phyloP scores from a whole-genome alignment of 2,797 vertebrate species.

The Pseudochirops corinnae region DNA sequence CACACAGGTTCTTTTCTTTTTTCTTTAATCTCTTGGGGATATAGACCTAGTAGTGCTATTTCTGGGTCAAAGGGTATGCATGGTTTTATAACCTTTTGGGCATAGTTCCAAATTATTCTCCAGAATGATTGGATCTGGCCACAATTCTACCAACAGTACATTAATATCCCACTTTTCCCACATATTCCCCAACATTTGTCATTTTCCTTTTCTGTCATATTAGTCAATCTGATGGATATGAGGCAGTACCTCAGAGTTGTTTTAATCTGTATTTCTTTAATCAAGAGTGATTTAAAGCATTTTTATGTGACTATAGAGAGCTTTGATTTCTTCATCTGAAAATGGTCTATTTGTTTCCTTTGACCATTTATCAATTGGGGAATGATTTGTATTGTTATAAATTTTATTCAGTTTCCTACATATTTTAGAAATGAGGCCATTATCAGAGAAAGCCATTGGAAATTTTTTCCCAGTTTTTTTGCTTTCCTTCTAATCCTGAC shows the following conservation, averaged over 20 bases:
- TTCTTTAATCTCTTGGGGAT: background rate
- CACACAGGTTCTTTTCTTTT: background rate
- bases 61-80: background rate
- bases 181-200: background rate
- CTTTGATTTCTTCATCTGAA: background rate
- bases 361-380: too few relatives aligned
- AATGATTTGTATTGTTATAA: too few relatives aligned
- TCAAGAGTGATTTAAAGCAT: background rate
- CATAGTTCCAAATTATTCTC: background rate
- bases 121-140: background rate
- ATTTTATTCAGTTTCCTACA: too few relatives aligned
- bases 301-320: background rate
- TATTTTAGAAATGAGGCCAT: too few relatives aligned
- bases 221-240: background rate
- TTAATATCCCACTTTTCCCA: background rate
- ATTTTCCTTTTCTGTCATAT: background rate
- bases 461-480: too few relatives aligned
- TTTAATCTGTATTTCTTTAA: background rate
- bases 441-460: too few relatives aligned
- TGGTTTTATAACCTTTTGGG: background rate
- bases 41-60: background rate
- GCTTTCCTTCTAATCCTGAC: too few relatives aligned
- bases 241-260: background rate
- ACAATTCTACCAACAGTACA: background rate
- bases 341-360: too few relatives aligned